A percentile compares a stretch with the other conserved stretches of the same genome.
These are phyloP conservation scores for Oreocharis arfaki DNA, from an alignment of 2,113 vertebrate genomes.

Conservation along the genomic window DNA sequence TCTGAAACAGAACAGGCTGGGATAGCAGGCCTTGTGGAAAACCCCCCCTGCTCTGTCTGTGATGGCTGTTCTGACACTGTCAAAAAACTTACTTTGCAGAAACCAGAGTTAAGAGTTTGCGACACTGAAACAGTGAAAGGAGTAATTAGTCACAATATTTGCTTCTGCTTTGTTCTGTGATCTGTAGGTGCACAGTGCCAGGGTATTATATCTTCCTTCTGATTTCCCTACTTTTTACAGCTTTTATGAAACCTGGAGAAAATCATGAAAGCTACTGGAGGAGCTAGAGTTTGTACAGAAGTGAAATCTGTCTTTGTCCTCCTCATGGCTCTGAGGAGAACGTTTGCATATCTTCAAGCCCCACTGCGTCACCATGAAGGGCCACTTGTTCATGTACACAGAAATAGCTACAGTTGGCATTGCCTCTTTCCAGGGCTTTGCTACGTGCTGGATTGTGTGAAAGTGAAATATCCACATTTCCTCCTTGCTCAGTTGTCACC, in stretches of 20 bases:
- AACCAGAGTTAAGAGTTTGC: not conserved
- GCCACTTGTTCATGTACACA: not conserved
- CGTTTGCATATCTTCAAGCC: not conserved
- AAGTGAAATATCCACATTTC: not conserved
- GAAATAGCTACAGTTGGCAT: not conserved
- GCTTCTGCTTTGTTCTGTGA: not conserved
- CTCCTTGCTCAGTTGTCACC: not conserved
- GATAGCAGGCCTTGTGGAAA: not conserved
- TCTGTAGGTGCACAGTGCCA: not conserved
- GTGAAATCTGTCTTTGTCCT: not conserved
- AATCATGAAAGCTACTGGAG: not conserved
- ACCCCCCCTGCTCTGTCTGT: not conserved
- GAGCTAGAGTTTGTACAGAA: not conserved
- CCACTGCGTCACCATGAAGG: not conserved
- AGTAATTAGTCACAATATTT: not conserved
- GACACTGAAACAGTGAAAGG: not conserved
- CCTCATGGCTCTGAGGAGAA: not conserved
- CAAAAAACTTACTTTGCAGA: not conserved
- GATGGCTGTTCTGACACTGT: not conserved
- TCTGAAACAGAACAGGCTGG: not conserved
- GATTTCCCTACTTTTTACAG: not conserved
- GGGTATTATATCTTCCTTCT: not conserved
- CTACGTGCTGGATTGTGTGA: not conserved
- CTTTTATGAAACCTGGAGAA: not conserved
- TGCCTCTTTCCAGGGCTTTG: not conserved